Base-by-base conservation (phyloP, 1,140 invertebrate species). In the Leptinotarsa defecta region DNA sequence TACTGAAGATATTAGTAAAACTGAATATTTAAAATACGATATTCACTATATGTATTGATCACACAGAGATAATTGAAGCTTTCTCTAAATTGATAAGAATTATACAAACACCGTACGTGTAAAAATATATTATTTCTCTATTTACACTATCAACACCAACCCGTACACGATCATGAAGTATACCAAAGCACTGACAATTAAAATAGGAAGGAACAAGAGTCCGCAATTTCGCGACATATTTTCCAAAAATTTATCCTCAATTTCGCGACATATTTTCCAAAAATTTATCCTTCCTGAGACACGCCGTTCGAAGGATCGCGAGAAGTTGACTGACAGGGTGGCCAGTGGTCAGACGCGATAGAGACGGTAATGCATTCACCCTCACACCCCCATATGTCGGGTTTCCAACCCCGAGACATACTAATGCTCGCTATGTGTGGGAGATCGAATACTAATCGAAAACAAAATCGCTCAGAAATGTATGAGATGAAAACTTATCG, bases 1-100 rank as follows among this genome's bases (percentile, higher is more conserved):
- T 84, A 77, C 80, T 82, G 81, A 77, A 73, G 79, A 82, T 79
- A 79, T 81, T 81, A 75, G 43, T 76, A 80, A 67, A 76, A 84
- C 80, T 83, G 82, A 83, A 84, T 84, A 84, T 84, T 84, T 83
- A 83, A 84, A 83, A 84, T 76, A 77, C 74, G 71, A 77, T 83
- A 82, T 83, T 83, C 80, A 83, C 81, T 83, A 83, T 83, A 79
- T 79, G 81, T 82, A 81, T 80, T 73, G 80, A 80, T 77, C 72
- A 78, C 76, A 76, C 61, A 81, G 79, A 81, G 79, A 81, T 81
- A 81, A 82, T 82, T 82, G 80, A 74, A 73, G 52, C 73, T 72
- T 76, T 79, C 74, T 80, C 70, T 74, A 79, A 81, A 79, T 78
- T 77, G 81, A 83, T 83, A 83, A 83, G 77, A 52, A 49, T 72